Evolutionary conservation across 2,888 invertebrate species (phyloP), one percentile per base, ranked within the genome.

Genomic region (Pseudococcus longispinus): DNA sequence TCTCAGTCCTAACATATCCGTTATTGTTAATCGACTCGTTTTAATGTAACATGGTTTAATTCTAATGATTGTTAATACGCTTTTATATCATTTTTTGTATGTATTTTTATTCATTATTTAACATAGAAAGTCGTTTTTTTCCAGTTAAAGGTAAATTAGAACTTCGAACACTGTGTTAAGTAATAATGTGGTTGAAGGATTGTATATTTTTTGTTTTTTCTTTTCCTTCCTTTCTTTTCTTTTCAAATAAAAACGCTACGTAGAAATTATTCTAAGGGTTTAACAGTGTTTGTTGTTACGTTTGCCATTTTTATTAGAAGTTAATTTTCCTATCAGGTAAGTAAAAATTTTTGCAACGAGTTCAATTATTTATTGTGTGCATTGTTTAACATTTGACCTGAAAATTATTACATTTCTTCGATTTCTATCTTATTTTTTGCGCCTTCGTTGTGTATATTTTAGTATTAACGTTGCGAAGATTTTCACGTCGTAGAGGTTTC

Each of bases 81-180:
- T 86, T 86, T 86, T 86, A 86, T 86, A 86, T 26, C 37, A 55
- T 86, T 86, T 86, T 86, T 77, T 86, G 55, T 84, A 37, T 84
- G 70, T 74, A 85, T 85, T 65, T 86, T 77, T 86, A 77, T 86
- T 51, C 80, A 86, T 86, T 37, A 55, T 84, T 84, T 55, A 84
- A 55, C 60, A 84, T 55, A 60, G 44, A 55, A 51, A 83, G 32
- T 84, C 32, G 26, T 60, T 60, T 84, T 55, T 60, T 84, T n/a
- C 37, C 83, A 18, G 29, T 60, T 84, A 32, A 37, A 51, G 65
- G 74, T 77, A 80, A 86, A 77, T 86, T 80, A 29, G 46, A 85
- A 51, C 80, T 70, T 77, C 86, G 51, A 55, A 86, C 77, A 80
- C 86, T 77, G 86, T 44, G 86, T 77, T 44, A 74, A 74, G 51